Evolutionary conservation across 2,113 vertebrate species (phyloP).

Genomic region (Coracopsis vasa): DNA sequence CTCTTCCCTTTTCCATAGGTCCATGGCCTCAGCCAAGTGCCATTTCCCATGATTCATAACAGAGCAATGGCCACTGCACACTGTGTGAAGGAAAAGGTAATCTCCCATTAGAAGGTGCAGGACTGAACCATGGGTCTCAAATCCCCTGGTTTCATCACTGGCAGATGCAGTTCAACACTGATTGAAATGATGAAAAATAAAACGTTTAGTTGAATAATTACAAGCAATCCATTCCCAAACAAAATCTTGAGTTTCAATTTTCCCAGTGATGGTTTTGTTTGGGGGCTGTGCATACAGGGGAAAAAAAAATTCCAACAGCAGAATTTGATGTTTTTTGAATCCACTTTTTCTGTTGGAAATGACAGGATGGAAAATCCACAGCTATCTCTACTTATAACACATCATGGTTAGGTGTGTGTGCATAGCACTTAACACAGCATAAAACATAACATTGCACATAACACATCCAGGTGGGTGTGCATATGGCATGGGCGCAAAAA

Average conservation of each 20-base stretch:
- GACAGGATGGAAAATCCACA: slow-evolving; percentile 71
- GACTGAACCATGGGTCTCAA: not conserved
- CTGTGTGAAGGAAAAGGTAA: not conserved
- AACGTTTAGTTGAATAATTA: not conserved
- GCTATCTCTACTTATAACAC: slow-evolving; percentile 68
- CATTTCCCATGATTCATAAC: not conserved
- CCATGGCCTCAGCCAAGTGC: not conserved
- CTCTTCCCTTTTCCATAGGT: not conserved
- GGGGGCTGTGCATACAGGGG: not conserved
- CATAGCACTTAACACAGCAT: slow-evolving; percentile 68
- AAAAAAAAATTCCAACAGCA: not conserved
- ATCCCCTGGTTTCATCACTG: not conserved
- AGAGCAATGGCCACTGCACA: not conserved
- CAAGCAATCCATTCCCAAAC: not conserved
- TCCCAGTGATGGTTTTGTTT: not conserved
- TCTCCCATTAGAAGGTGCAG: not conserved
- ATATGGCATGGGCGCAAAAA: slow-evolving; percentile 66
- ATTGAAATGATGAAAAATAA: not conserved
- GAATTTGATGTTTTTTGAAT: slow-evolving; percentile 53
- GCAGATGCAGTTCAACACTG: not conserved
- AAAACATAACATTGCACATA: slow-evolving; percentile 70
- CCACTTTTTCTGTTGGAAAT: slow-evolving; percentile 50
- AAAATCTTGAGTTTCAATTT: not conserved
- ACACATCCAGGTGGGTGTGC: slow-evolving; percentile 72
- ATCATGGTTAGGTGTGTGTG: slow-evolving; percentile 69